These are phyloP conservation scores for Phymastichus coffea DNA, from an alignment of 1,140 invertebrate species.

Conservation along the genomic window DNA sequence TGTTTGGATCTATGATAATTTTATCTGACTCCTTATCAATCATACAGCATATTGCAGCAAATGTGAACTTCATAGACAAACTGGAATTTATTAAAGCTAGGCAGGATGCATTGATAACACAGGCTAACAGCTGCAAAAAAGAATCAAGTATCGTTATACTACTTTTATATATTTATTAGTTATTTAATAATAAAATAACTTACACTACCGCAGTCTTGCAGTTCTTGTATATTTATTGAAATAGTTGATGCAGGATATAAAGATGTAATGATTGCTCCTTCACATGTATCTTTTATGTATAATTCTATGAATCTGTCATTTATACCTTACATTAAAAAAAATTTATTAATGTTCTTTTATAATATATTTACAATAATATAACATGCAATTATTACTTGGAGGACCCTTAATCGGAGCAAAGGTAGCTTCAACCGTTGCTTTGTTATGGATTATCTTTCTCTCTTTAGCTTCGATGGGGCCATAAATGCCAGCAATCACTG, in stretches of 20 bases:
- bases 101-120: constrained; percentile 79
- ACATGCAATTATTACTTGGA: constrained; percentile 60
- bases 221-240: constrained; percentile 79
- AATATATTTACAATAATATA: background rate
- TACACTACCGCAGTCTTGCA: constrained; percentile 83
- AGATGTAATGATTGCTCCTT: constrained; percentile 67
- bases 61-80: constrained; percentile 74
- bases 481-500: constrained; percentile 75
- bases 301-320: constrained; percentile 74
- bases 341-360: background rate
- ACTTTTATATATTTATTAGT: background rate
- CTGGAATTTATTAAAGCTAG: constrained; percentile 79
- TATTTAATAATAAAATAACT: constrained; percentile 33
- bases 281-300: constrained; percentile 74
- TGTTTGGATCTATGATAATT: constrained; percentile 68
- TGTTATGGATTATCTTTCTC: constrained; percentile 76
- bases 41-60: constrained; percentile 76
- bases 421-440: constrained; percentile 74
- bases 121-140: constrained; percentile 68
- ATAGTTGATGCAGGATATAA: constrained; percentile 78
- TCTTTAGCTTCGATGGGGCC: constrained; percentile 80
- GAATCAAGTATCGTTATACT: background rate
- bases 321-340: constrained; percentile 53
- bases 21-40: constrained; percentile 63
- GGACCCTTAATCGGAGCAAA: constrained; percentile 76